Conservation (phyloP, 1,140 invertebrate genomes). For the Portunus trituberculatus region DNA sequence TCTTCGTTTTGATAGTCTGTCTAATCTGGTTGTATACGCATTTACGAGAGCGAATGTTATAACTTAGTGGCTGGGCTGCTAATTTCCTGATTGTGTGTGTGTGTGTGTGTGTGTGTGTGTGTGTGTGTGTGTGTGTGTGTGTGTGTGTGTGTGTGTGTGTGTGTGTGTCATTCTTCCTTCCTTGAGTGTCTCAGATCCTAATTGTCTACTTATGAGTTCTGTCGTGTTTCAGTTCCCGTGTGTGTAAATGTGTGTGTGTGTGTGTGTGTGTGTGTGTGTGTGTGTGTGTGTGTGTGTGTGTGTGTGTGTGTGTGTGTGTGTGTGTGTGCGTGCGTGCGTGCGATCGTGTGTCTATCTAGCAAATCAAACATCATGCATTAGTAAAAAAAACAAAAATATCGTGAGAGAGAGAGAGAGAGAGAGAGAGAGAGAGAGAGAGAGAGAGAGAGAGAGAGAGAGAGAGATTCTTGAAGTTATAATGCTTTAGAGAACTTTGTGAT, state of each 20-base stretch:
- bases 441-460: too few species aligned
- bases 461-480: too few species aligned
- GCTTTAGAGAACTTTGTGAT: too few species aligned
- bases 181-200: too few species aligned
- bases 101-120: slow-evolving; percentile 10
- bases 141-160: background rate
- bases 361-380: background rate
- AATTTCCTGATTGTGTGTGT: background rate
- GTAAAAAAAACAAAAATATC: too few species aligned
- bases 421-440: too few species aligned
- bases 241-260: background rate
- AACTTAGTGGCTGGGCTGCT: background rate
- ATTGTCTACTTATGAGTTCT: too few species aligned
- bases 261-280: background rate
- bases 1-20: slow-evolving; percentile 22
- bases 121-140: background rate
- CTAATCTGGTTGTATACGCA: background rate
- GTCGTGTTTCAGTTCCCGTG: background rate
- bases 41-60: background rate
- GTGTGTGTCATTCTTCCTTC: background rate
- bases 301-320: background rate
- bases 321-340: background rate
- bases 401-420: too few species aligned
- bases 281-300: background rate
- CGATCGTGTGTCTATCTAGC: too few species aligned